Percentiles rank a stretch among this genome's conserved stretches.
Evolutionary conservation across 2,888 invertebrate species (phyloP).

Genomic region (Drosophila sordidula): DNA sequence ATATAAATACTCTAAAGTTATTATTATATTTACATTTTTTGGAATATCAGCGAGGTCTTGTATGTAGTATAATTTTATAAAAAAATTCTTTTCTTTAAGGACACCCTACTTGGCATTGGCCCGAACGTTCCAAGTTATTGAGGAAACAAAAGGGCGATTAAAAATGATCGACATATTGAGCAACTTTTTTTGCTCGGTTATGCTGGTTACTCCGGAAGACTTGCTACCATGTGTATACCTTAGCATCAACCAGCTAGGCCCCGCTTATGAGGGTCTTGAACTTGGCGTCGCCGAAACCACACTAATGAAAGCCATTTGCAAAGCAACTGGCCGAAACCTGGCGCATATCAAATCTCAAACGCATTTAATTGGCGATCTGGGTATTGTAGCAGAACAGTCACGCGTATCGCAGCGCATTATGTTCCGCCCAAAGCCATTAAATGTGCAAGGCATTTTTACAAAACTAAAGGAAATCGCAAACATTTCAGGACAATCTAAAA

Average conservation of each 20-base stretch:
- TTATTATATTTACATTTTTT: background rate
- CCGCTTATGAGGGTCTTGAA: constrained; percentile 97
- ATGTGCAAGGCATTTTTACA: constrained; percentile 89
- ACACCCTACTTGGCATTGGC: constrained; percentile 97
- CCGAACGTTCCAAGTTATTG: constrained; percentile 95
- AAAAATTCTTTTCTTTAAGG: constrained; percentile 84
- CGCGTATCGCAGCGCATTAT: constrained; percentile 94
- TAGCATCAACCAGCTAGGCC: constrained; percentile 97
- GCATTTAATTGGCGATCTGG: constrained; percentile 92
- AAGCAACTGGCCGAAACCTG: constrained; percentile 93
- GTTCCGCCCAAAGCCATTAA: constrained; percentile 92
- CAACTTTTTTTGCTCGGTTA: constrained; percentile 96
- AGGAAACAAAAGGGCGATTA: constrained; percentile 92
- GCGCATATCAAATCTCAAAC: constrained; percentile 91
- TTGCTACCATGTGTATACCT: constrained; percentile 95
- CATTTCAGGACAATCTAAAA: constrained; percentile 94
- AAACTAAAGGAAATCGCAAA: constrained; percentile 94
- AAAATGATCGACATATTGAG: constrained; percentile 96
- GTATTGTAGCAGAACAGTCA: constrained; percentile 94
- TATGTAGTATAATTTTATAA: background rate
- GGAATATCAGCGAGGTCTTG: background rate
- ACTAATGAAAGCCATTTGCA: constrained; percentile 96
- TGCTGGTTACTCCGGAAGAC: constrained; percentile 94
- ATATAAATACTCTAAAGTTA: background rate
- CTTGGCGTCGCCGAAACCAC: constrained; percentile 97